Evolutionary conservation across 2,797 vertebrate species (phyloP).

Genomic region (Capromys pilorides): DNA sequence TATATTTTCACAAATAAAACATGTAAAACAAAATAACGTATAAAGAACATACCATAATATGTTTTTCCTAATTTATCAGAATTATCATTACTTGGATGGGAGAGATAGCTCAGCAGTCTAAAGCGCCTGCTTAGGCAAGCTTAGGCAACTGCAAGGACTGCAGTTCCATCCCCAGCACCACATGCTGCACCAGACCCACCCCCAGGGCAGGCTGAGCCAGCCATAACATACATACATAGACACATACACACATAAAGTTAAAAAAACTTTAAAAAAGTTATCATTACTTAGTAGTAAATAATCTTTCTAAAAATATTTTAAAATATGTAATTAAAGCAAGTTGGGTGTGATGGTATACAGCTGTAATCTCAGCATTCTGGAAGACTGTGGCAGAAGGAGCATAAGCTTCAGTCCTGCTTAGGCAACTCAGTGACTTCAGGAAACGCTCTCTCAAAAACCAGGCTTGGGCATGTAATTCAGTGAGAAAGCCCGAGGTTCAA

Average conservation of each 20-base stretch:
- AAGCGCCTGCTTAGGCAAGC: too few species aligned
- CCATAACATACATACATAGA: too few species aligned
- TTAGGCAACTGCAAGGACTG: too few species aligned
- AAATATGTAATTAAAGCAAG: background rate
- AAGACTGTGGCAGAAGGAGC: background rate
- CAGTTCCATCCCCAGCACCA: too few species aligned
- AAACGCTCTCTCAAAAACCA: background rate
- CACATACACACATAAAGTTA: too few species aligned
- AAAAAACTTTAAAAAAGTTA: background rate
- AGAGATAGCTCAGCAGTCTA: too few species aligned
- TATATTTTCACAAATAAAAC: background rate
- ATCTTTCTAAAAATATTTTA: conserved; percentile 44
- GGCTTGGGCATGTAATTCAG: background rate
- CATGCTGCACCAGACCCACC: too few species aligned
- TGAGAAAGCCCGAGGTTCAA: background rate
- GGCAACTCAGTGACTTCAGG: background rate
- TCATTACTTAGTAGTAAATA: conserved; percentile 1
- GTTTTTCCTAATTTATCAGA: conserved; percentile 38
- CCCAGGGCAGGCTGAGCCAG: too few species aligned
- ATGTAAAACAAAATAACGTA: conserved; percentile 37
- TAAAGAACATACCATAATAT: background rate
- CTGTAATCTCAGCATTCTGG: background rate
- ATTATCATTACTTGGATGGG: background rate
- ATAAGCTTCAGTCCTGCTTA: background rate
- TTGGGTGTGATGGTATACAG: background rate